phyloP scores from a whole-genome alignment of 2,888 invertebrate genomes.

The Trichopria drosophilae region DNA sequence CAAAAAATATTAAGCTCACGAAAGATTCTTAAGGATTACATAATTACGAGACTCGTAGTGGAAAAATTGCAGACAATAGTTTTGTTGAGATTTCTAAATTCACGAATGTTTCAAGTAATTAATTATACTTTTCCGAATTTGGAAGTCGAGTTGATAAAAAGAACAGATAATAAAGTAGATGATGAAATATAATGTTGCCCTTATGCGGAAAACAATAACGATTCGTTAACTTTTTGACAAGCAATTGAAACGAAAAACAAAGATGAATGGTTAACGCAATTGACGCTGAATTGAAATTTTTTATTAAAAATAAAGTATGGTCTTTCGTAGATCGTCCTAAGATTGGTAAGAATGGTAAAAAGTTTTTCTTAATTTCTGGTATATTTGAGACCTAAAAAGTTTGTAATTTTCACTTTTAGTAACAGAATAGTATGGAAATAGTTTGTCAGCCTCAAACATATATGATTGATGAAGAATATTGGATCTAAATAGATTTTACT shows the following conservation, averaged over 20 bases:
- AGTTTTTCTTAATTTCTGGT: no score
- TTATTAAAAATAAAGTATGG: constrained; percentile 12
- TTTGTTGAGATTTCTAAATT: constrained; percentile 11
- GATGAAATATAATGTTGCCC: constrained; percentile 4
- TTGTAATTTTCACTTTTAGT: no score
- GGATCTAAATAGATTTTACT: no score
- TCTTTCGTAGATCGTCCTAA: constrained; percentile 3
- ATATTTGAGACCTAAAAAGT: no score
- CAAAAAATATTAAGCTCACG: constrained; percentile 13
- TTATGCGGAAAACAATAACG: constrained; percentile 11
- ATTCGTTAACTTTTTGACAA: constrained; percentile 6
- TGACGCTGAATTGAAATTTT: constrained; percentile 8
- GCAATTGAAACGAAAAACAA: constrained; percentile 27
- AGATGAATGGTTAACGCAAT: constrained; percentile 16
- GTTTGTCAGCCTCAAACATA: no score
- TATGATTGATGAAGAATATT: no score
- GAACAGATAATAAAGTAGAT: no score
- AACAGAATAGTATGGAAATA: no score
- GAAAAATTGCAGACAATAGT: constrained; percentile 16
- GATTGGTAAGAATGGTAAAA: no score
- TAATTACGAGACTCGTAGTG: constrained; percentile 10
- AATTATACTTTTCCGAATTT: no score
- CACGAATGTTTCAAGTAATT: constrained; percentile 27
- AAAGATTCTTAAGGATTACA: constrained; percentile 14
- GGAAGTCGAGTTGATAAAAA: no score